Evolutionary conservation across 2,888 invertebrate genomes (phyloP).

Genomic region (Drosophila antonietae): DNA sequence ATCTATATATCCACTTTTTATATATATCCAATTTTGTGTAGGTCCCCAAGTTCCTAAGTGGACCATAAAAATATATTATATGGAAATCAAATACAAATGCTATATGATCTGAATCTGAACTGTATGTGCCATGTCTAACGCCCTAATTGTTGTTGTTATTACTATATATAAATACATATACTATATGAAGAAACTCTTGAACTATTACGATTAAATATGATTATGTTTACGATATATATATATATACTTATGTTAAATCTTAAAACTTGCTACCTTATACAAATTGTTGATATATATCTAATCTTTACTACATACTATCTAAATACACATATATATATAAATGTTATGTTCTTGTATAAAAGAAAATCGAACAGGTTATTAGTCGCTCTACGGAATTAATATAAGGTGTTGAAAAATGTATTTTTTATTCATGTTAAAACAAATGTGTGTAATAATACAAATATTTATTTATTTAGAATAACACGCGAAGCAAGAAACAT

Average conservation of each 20-base stretch:
- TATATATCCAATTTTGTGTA: slow-evolving; percentile 8
- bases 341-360: slow-evolving; percentile 61
- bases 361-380: slow-evolving; percentile 32
- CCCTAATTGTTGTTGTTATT: slow-evolving; percentile 72
- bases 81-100: slow-evolving; percentile 21
- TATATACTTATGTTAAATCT: slow-evolving; percentile 61
- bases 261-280: slow-evolving; percentile 70
- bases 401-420: slow-evolving; percentile 60
- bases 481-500: slow-evolving; percentile 25
- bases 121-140: slow-evolving; percentile 77
- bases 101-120: slow-evolving; percentile 63
- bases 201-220: slow-evolving; percentile 56
- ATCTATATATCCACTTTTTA: background rate
- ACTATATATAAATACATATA: slow-evolving; percentile 34
- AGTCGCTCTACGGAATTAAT: slow-evolving; percentile 9
- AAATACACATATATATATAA: slow-evolving; percentile 47
- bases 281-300: slow-evolving; percentile 72
- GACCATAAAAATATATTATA: slow-evolving; percentile 40
- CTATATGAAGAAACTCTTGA: slow-evolving; percentile 42
- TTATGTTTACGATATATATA: slow-evolving; percentile 51
- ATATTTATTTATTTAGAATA: slow-evolving; percentile 52
- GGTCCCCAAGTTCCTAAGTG: slow-evolving; percentile 27
- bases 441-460: slow-evolving; percentile 24
- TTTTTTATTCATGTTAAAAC: slow-evolving; percentile 73
- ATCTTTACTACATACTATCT: slow-evolving; percentile 42